A percentile compares a stretch with the other conserved stretches of the same genome.
phyloP scores from a whole-genome alignment of 2,113 vertebrate species.

The Eurystomus gularis region DNA sequence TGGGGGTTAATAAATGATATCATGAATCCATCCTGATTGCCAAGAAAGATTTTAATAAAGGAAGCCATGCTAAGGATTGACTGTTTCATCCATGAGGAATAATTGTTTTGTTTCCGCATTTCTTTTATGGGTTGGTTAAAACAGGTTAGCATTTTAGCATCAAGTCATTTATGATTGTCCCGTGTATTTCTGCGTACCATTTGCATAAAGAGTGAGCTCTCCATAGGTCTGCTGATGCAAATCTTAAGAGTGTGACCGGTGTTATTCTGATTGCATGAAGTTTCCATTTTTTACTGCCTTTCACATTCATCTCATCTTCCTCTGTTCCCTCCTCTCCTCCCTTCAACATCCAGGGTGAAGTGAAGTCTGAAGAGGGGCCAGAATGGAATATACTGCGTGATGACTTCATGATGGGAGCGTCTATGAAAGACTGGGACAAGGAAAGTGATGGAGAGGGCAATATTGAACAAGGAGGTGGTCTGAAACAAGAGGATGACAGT shows the following conservation, averaged over 20 bases:
- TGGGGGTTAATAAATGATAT: constrained; percentile 66
- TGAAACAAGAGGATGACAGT: constrained; percentile 57
- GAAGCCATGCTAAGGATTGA: constrained; percentile 38
- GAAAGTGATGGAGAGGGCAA: constrained; percentile 69
- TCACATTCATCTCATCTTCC: background rate
- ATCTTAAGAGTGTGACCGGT: background rate
- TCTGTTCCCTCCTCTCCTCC: background rate
- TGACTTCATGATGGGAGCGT: constrained; percentile 95
- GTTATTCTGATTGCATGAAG: background rate
- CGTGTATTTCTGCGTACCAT: background rate
- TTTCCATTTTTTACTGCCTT: background rate
- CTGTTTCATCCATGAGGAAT: background rate
- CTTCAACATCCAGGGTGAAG: constrained; percentile 46
- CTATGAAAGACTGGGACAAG: constrained; percentile 98
- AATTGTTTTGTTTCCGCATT: constrained; percentile 42
- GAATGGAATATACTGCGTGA: constrained; percentile 91
- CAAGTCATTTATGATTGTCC: background rate
- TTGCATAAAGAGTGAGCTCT: background rate
- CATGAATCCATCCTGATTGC: constrained; percentile 48
- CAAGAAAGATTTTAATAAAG: constrained; percentile 62
- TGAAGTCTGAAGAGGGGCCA: constrained; percentile 75
- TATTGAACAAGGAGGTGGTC: background rate
- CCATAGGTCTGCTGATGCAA: background rate
- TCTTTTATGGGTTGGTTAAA: constrained; percentile 29
- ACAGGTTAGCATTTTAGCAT: background rate